Conservation (phyloP, 2,888 invertebrate genomes). For the Chrysotoxum bicinctum region DNA sequence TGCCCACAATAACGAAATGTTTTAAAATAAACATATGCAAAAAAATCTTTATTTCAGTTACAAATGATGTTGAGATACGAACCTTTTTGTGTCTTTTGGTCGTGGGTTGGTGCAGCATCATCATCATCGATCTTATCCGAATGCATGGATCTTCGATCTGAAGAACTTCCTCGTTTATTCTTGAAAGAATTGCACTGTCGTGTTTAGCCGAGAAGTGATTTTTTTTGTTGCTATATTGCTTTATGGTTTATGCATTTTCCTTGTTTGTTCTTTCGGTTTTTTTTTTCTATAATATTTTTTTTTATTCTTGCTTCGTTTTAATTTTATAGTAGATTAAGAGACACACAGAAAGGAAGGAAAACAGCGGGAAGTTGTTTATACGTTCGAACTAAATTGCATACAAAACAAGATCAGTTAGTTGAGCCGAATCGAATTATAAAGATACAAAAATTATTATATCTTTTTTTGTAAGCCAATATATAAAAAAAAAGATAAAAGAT, state of each 20-base stretch:
- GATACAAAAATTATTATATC: slow-evolving; percentile 15
- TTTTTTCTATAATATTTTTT: slow-evolving; percentile 31
- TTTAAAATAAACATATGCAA: slow-evolving; percentile 48
- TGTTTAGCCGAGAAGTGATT: slow-evolving; percentile 56
- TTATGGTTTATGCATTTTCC: slow-evolving; percentile 62
- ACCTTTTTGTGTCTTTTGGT: slow-evolving; percentile 71
- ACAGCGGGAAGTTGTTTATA: slow-evolving; percentile 71
- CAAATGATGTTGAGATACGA: slow-evolving; percentile 13
- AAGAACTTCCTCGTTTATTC: slow-evolving; percentile 68
- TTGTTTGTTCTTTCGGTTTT: slow-evolving; percentile 60
- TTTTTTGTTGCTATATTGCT: slow-evolving; percentile 50
- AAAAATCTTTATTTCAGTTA: neutral
- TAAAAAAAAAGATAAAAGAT: slow-evolving; percentile 19
- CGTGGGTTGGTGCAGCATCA: slow-evolving; percentile 71
- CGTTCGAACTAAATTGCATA: slow-evolving; percentile 69
- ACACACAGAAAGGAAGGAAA: slow-evolving; percentile 69
- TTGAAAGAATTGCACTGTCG: slow-evolving; percentile 49
- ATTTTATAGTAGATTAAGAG: slow-evolving; percentile 63
- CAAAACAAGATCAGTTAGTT: slow-evolving; percentile 57
- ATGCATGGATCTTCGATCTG: slow-evolving; percentile 72
- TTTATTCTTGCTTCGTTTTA: slow-evolving; percentile 61
- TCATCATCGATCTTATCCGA: slow-evolving; percentile 72
- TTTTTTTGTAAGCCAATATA: slow-evolving; percentile 19
- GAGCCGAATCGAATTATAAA: slow-evolving; percentile 49
- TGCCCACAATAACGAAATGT: slow-evolving; percentile 34